These are phyloP conservation scores for Channa striata DNA, from an alignment of 2,797 vertebrate species.

Conservation along the genomic window DNA sequence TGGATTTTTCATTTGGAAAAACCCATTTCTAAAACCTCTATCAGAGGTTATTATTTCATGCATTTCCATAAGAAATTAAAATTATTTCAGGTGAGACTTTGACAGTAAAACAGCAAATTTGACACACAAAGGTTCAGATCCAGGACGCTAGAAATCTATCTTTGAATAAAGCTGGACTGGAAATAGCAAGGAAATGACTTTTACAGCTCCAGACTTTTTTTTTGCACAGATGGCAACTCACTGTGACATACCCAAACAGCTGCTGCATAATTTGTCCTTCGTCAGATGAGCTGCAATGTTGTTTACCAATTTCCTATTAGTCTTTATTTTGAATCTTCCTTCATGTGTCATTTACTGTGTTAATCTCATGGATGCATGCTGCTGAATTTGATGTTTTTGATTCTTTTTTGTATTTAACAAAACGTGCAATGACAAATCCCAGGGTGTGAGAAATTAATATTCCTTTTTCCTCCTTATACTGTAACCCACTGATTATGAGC, in stretches of 20 bases:
- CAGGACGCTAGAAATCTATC: slow-evolving; percentile 1
- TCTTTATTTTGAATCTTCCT: slow-evolving; percentile 53
- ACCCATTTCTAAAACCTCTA: slow-evolving; percentile 26
- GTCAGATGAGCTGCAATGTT: slow-evolving; percentile 51
- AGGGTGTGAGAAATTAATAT: neutral
- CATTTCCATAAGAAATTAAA: slow-evolving; percentile 2
- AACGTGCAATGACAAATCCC: neutral
- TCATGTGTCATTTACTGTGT: slow-evolving; percentile 45
- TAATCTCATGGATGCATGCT: slow-evolving; percentile 13
- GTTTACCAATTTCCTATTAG: slow-evolving; percentile 52
- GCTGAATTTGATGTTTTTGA: neutral
- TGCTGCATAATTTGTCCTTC: slow-evolving; percentile 60
- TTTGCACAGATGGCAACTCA: slow-evolving; percentile 65
- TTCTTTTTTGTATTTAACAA: neutral
- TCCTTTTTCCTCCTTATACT: neutral
- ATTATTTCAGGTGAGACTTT: too few species aligned
- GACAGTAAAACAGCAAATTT: neutral
- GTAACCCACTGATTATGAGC: neutral
- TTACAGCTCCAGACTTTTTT: slow-evolving; percentile 21
- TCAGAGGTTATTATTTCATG: slow-evolving; percentile 4
- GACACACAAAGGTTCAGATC: neutral
- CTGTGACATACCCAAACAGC: slow-evolving; percentile 65
- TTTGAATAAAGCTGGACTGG: slow-evolving; percentile 21
- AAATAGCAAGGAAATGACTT: slow-evolving; percentile 20
- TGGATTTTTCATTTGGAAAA: slow-evolving; percentile 36